phyloP scores from a whole-genome alignment of 35 echinoderm and acorn worm species.

The Amphiura filiformis region DNA sequence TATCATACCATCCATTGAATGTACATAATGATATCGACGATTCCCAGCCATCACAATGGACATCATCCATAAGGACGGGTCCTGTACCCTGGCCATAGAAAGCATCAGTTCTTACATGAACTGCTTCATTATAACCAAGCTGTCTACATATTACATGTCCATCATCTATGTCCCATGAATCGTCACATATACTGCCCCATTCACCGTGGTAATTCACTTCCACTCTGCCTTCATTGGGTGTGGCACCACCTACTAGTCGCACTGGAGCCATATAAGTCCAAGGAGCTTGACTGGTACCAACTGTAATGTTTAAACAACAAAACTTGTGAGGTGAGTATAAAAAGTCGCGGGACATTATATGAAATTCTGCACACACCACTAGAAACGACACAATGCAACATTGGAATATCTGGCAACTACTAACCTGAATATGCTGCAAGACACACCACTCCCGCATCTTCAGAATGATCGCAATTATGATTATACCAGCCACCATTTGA shows the following conservation, averaged over 20 bases:
- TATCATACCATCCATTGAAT: background rate
- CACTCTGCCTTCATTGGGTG: slow-evolving; percentile 19
- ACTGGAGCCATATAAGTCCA: slow-evolving; percentile 11
- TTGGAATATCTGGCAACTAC: too few species aligned
- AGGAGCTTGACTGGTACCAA: background rate
- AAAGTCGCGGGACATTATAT: too few species aligned
- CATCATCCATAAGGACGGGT: slow-evolving; percentile 42
- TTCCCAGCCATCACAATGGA: slow-evolving; percentile 45
- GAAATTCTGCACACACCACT: too few species aligned
- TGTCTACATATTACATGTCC: slow-evolving; percentile 42
- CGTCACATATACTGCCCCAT: slow-evolving; percentile 58
- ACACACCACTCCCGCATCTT: slow-evolving; percentile 47
- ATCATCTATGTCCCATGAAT: slow-evolving; percentile 38
- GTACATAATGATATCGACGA: slow-evolving; percentile 14
- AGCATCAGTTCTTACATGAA: slow-evolving; percentile 10
- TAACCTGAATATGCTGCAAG: background rate
- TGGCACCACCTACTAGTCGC: slow-evolving; percentile 25
- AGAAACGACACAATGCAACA: too few species aligned
- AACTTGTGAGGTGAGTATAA: too few species aligned
- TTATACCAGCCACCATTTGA: slow-evolving; percentile 7
- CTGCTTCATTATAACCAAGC: slow-evolving; percentile 28
- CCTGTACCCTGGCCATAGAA: slow-evolving; percentile 34
- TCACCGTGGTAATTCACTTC: slow-evolving; percentile 37
- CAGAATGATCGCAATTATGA: slow-evolving; percentile 34
- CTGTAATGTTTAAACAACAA: too few species aligned